Percentiles rank a stretch among this genome's conserved stretches.
Conservation (phyloP, 2,113 vertebrate genomes). For the Rhinichthys klamathensis region DNA sequence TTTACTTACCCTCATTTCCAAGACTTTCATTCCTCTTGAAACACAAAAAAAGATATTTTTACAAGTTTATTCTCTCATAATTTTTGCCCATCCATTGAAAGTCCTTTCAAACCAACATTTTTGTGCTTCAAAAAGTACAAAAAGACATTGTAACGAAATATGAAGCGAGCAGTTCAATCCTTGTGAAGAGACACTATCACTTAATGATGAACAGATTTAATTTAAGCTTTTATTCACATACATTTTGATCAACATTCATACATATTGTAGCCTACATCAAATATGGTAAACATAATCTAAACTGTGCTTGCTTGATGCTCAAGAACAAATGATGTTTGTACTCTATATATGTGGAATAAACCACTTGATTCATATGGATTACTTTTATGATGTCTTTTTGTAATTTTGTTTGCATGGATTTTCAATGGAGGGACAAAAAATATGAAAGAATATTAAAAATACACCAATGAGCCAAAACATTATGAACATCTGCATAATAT, state of each 20-base stretch:
- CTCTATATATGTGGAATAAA: background rate
- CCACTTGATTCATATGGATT: background rate
- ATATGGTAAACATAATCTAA: background rate
- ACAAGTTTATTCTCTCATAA: background rate
- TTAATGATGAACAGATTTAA: background rate
- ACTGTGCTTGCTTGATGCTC: background rate
- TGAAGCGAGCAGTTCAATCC: background rate
- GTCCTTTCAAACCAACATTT: background rate
- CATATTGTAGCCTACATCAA: background rate
- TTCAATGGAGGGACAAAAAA: background rate
- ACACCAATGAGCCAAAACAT: too few species aligned
- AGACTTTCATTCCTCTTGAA: background rate
- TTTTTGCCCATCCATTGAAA: background rate
- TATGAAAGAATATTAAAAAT: too few species aligned
- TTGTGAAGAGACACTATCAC: background rate
- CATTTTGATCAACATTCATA: too few species aligned
- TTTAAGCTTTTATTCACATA: background rate
- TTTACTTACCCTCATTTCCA: too few species aligned
- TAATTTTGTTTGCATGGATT: background rate
- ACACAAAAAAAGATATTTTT: background rate
- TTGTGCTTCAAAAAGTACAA: too few species aligned
- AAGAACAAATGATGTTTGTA: background rate
- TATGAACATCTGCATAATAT: too few species aligned
- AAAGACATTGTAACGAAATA: too few species aligned
- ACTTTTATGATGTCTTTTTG: background rate